Evolutionary conservation across 1,140 invertebrate genomes (phyloP).

Genomic region (Oncopodura yosiiana): DNA sequence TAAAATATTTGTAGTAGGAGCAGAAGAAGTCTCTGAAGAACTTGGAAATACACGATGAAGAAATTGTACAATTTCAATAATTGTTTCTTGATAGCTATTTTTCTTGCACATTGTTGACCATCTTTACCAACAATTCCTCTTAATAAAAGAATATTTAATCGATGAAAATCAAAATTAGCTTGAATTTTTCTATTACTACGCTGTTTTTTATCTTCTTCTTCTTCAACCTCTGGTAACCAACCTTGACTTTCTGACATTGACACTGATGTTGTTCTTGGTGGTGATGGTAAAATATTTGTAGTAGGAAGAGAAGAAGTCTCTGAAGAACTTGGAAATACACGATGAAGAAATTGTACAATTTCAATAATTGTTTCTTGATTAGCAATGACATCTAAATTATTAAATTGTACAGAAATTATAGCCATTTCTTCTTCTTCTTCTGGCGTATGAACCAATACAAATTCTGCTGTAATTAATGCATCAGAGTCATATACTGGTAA

Average conservation of each 20-base stretch:
- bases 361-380: conserved; percentile 94
- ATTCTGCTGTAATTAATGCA: conserved; percentile 73
- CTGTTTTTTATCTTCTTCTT: background rate
- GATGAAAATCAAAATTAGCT: conserved; percentile 70
- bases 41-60: conserved; percentile 61
- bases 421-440: conserved; percentile 41
- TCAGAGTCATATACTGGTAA: conserved; percentile 53
- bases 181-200: background rate
- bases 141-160: conserved; percentile 75
- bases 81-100: conserved; percentile 90
- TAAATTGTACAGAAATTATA: conserved; percentile 80
- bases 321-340: conserved; percentile 53
- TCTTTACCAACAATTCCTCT: conserved; percentile 61
- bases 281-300: background rate
- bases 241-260: background rate
- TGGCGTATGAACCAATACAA: conserved; percentile 60
- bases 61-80: conserved; percentile 83
- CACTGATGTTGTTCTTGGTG: background rate
- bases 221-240: background rate
- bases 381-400: conserved; percentile 88
- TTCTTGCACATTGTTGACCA: conserved; percentile 60
- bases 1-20: background rate
- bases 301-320: conserved; percentile 6
- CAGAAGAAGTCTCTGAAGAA: conserved; percentile 19
- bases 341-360: conserved; percentile 70